A percentile compares a stretch with the other conserved stretches of the same genome.
Evolutionary conservation across 1,140 invertebrate genomes (phyloP).

Genomic region (Microplitis mediator): DNA sequence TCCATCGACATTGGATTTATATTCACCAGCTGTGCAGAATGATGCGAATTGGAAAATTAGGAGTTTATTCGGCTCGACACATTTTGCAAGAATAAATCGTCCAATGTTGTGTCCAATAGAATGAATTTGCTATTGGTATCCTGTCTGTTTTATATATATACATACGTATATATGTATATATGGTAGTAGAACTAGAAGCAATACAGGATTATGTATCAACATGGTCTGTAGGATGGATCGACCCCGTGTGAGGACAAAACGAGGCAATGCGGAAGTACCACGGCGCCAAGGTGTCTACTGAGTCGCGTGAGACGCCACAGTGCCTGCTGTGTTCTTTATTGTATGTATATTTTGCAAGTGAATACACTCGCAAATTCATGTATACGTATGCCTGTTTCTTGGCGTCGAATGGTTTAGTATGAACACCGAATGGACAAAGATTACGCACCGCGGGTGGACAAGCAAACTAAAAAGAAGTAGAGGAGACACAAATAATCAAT

Average conservation of each 20-base stretch:
- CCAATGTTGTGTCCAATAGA: constrained; percentile 12
- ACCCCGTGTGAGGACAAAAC: constrained; percentile 33
- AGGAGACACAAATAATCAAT: background rate
- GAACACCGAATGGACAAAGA: background rate
- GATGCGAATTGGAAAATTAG: constrained; percentile 25
- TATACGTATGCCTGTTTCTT: background rate
- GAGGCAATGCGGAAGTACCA: constrained; percentile 34
- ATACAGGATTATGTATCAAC: constrained; percentile 4
- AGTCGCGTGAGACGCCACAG: constrained; percentile 40
- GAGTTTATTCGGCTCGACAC: constrained; percentile 24
- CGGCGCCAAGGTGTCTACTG: constrained; percentile 37
- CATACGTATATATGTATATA: background rate
- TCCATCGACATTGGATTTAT: constrained; percentile 19
- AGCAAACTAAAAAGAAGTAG: too few species aligned
- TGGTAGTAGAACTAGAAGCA: background rate
- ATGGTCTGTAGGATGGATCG: constrained; percentile 27
- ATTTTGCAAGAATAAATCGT: constrained; percentile 23
- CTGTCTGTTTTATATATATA: background rate
- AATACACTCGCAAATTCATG: background rate
- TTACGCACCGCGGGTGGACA: background rate
- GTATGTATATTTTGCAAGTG: constrained; percentile 1
- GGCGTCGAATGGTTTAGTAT: background rate
- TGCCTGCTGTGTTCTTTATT: constrained; percentile 22
- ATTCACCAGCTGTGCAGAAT: constrained; percentile 15
- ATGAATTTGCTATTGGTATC: constrained; percentile 16